Evolutionary conservation across 1,140 invertebrate species (phyloP).

Genomic region (Tribolium madens): DNA sequence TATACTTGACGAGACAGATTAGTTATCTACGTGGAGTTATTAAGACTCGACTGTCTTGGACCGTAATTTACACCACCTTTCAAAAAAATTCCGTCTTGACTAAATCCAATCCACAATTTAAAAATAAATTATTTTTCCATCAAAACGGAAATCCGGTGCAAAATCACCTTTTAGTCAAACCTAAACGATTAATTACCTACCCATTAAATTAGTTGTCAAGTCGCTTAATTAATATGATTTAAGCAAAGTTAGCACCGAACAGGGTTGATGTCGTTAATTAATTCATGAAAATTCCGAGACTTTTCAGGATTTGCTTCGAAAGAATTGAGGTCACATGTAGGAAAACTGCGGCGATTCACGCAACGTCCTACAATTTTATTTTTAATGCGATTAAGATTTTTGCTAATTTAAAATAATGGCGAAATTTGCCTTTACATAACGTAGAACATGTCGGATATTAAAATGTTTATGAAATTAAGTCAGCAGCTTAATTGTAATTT

Average conservation of each 20-base stretch:
- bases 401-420: background rate
- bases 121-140: background rate
- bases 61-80: background rate
- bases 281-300: background rate
- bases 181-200: background rate
- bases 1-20: background rate
- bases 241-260: background rate
- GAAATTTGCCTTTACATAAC: background rate
- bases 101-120: background rate
- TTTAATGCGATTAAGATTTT: background rate
- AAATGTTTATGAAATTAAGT: background rate
- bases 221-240: background rate
- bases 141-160: background rate
- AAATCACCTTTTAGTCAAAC: background rate
- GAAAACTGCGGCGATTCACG: background rate
- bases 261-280: background rate
- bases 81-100: background rate
- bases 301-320: background rate
- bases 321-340: background rate
- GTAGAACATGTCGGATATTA: background rate
- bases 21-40: background rate
- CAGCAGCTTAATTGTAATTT: background rate
- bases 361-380: background rate
- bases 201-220: background rate
- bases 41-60: background rate